These are phyloP conservation scores for Drosophila melanica DNA, from an alignment of 1,140 invertebrate species.

Conservation along the genomic window DNA sequence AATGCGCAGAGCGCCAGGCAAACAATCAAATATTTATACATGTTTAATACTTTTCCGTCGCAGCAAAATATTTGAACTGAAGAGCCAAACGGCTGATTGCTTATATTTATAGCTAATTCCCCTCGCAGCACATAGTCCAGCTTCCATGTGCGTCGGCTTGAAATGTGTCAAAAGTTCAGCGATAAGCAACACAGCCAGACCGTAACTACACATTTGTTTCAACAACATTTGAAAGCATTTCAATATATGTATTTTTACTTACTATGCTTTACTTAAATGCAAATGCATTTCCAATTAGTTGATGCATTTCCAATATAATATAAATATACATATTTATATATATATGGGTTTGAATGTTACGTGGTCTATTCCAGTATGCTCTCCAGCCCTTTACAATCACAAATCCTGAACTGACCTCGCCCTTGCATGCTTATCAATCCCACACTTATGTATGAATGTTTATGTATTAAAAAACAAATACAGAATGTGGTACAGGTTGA, in stretches of 20 bases:
- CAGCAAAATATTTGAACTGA: slow-evolving; percentile 21
- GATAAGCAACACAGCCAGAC: slow-evolving; percentile 43
- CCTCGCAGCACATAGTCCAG: slow-evolving; percentile 8
- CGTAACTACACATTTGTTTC: neutral
- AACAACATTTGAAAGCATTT: neutral
- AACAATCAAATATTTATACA: slow-evolving; percentile 69
- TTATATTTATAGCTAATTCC: slow-evolving; percentile 52
- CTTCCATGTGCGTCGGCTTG: slow-evolving; percentile 23
- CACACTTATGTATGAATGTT: neutral
- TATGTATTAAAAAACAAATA: neutral
- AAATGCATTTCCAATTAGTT: slow-evolving; percentile 7
- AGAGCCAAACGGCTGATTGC: neutral
- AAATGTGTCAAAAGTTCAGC: slow-evolving; percentile 70
- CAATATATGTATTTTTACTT: slow-evolving; percentile 16
- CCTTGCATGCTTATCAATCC: slow-evolving; percentile 8
- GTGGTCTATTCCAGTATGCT: neutral
- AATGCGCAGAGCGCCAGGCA: slow-evolving; percentile 62
- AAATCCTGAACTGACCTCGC: slow-evolving; percentile 17
- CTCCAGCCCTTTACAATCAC: slow-evolving; percentile 3
- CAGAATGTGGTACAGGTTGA: neutral
- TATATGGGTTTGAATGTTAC: neutral
- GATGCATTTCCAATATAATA: too few species aligned
- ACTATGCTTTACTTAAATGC: too few species aligned
- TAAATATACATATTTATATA: too few species aligned
- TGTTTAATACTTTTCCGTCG: slow-evolving; percentile 45